Base-by-base conservation (phyloP, 2,888 invertebrate genomes). In the Campoplex nolae region DNA sequence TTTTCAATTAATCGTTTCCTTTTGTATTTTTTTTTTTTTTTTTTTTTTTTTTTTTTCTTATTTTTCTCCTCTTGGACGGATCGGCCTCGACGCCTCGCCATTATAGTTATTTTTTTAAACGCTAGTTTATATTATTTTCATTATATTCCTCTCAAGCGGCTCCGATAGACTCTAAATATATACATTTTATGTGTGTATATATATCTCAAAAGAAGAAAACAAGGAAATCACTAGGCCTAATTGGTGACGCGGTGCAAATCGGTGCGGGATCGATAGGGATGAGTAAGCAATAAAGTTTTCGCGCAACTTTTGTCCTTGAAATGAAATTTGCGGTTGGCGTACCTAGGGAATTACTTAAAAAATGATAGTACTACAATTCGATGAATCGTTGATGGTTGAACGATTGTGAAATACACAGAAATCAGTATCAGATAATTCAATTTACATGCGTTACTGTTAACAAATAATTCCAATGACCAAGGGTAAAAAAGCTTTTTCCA, bases 181-280 rank as follows among this genome's bases (percentile, higher is more conserved):
- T 91, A 91, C 90, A 91, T 91, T 89, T 90, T 90, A 91, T 90
- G 83, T 88, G 74, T 86, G 82, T 89, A 88, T 88, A 83, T 91
- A 90, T 90, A 88, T 92, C 86, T 90, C 86, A 87, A 91, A 91
- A 92, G 6, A 90, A 89, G 85, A 89, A 92, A 92, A 91, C 89
- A 90, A 91, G 84, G 88, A 92, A 90, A 91, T 92, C 88, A 93
- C 94, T 94, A 94, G 94, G 94, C 94, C 94, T 94, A 94, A 93
- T 88, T 90, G 93, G 93, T 92, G 93, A 92, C 92, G 91, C 93
- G 92, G 92, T 89, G 88, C 89, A 67, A 51, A 54, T 67, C 75
- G 78, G 81, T n/a, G 2, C 4, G 67, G 87, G 85, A 83, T 65
- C 32, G 8, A 32, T 58, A 62, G 56, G 51, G 35, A 28, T 70